These are phyloP conservation scores for Micoletzkya japonica DNA, from an alignment of 2,888 invertebrate species.

Conservation along the genomic window DNA sequence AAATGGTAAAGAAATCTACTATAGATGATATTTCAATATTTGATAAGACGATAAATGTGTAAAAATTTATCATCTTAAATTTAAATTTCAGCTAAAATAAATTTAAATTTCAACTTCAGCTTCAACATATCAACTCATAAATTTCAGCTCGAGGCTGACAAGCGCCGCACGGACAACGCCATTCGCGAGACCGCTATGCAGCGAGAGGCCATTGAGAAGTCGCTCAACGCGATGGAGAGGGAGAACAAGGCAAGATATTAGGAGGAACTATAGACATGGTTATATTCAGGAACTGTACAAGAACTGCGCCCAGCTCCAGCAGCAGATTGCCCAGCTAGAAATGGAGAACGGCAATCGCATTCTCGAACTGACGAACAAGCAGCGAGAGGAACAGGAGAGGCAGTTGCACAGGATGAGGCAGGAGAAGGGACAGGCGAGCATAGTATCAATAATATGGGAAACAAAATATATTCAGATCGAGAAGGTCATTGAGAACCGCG, in stretches of 20 bases:
- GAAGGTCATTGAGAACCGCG: slow-evolving; percentile 61
- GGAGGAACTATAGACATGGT: neutral
- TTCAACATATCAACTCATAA: neutral
- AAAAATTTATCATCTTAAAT: neutral
- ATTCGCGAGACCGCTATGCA: slow-evolving; percentile 62
- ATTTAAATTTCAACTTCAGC: neutral
- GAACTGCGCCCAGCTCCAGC: slow-evolving; percentile 63
- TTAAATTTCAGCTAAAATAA: neutral
- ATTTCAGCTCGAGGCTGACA: slow-evolving; percentile 59
- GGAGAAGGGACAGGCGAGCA: slow-evolving; percentile 56
- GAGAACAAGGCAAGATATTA: slow-evolving; percentile 49
- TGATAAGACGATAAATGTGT: neutral
- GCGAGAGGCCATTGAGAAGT: slow-evolving; percentile 63
- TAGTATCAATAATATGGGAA: neutral
- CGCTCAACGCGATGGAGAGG: slow-evolving; percentile 63
- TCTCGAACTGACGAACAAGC: slow-evolving; percentile 60
- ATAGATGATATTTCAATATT: neutral
- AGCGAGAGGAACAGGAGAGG: slow-evolving; percentile 62
- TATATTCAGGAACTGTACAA: slow-evolving; percentile 55
- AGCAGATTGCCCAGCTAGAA: slow-evolving; percentile 62
- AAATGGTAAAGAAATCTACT: slow-evolving; percentile 42
- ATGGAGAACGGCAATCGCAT: slow-evolving; percentile 63
- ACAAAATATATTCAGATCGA: slow-evolving; percentile 47
- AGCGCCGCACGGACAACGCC: slow-evolving; percentile 59
- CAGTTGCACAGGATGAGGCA: slow-evolving; percentile 57